A percentile compares a stretch with the other conserved stretches of the same genome.
Conservation (phyloP, 2,888 invertebrate genomes). For the Neria commutata region DNA sequence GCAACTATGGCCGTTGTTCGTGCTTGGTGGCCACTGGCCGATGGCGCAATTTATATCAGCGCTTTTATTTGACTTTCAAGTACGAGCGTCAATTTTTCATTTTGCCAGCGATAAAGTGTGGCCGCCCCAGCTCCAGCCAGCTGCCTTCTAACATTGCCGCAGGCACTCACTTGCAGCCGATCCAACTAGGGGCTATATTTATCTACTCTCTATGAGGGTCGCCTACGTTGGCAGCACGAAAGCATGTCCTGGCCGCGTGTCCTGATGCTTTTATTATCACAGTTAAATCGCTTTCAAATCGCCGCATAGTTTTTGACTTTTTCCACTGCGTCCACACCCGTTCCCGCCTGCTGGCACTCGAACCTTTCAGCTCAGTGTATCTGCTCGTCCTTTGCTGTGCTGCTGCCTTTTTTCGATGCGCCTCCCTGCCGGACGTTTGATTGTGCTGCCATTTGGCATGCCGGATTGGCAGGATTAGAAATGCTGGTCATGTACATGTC, state of each 20-base stretch:
- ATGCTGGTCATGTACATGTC: constrained; percentile 30
- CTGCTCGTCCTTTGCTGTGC: too few relatives aligned
- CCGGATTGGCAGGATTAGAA: constrained; percentile 10
- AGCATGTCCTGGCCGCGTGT: not conserved
- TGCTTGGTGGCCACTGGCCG: not conserved
- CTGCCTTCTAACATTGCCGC: too few relatives aligned
- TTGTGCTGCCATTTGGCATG: not conserved
- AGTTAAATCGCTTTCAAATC: constrained; percentile 17
- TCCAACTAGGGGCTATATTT: too few relatives aligned
- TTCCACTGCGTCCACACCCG: not conserved
- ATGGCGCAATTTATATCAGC: not conserved
- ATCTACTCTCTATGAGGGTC: not conserved
- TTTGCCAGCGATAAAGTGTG: not conserved
- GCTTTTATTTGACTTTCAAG: constrained; percentile 1
- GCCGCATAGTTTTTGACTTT: constrained; percentile 11
- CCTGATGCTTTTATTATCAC: constrained; percentile 6
- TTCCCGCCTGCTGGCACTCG: not conserved
- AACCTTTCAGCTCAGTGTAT: too few relatives aligned
- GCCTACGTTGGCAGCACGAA: too few relatives aligned
- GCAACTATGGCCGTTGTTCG: not conserved
- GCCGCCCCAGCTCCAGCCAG: not conserved
- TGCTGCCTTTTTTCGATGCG: not conserved
- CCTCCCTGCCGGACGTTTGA: not conserved
- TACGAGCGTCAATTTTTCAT: not conserved
- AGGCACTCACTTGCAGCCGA: too few relatives aligned